phyloP scores from a whole-genome alignment of 2,797 vertebrate species.

The Acridotheres tristis region DNA sequence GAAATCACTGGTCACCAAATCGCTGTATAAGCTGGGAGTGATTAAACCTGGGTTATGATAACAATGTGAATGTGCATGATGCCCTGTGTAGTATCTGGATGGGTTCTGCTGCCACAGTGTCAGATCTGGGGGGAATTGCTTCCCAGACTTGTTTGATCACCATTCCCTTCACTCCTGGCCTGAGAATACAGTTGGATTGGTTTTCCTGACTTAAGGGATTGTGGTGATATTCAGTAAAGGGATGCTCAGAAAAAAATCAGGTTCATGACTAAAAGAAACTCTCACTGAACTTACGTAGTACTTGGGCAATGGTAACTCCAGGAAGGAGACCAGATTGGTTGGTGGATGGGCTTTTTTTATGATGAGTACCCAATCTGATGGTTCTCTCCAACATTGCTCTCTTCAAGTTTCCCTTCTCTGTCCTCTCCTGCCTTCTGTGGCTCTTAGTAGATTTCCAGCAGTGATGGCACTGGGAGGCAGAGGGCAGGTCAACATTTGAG shows the following conservation, averaged over 20 bases:
- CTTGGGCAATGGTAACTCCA: neutral
- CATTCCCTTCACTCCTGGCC: neutral
- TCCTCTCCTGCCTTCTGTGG: neutral
- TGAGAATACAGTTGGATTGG: neutral
- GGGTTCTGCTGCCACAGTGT: neutral
- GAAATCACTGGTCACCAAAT: neutral
- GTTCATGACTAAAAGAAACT: neutral
- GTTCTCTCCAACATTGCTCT: neutral
- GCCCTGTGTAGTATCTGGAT: neutral
- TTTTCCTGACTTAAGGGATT: neutral
- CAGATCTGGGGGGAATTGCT: neutral
- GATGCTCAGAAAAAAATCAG: neutral
- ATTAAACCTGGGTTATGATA: neutral
- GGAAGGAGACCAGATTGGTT: neutral
- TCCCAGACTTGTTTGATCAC: neutral
- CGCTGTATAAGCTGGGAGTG: neutral
- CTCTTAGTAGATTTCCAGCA: neutral
- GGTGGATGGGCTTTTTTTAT: neutral
- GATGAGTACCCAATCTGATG: rapidly evolving
- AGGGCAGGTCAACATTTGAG: neutral
- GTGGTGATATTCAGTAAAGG: neutral
- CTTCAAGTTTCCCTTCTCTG: neutral
- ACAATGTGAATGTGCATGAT: neutral
- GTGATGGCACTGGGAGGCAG: neutral
- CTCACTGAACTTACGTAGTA: neutral